Base-by-base conservation (phyloP, 2,888 invertebrate genomes). In the Hypsopygia costalis region DNA sequence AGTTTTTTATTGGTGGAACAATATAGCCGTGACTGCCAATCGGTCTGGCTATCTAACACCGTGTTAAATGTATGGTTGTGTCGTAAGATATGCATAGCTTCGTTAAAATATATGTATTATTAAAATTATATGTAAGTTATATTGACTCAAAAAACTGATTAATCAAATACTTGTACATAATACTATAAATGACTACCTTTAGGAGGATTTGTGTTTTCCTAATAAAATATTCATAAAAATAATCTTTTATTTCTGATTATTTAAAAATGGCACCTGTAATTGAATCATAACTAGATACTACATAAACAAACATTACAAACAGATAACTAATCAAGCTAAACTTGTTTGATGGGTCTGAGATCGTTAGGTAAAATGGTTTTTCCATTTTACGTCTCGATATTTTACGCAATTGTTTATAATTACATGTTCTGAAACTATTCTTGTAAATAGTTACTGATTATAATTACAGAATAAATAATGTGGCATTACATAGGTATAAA, bases 1-100 rank as follows among this genome's bases (percentile, higher is more conserved):
- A 86, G 83, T 81, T 85, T 73, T 65, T 46, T 73, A 73, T 67
- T 71, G 86, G 87, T 87, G 85, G 81, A 74, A 85, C 85, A 75
- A 70, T 85, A 59, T 55, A 61, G 74, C 68, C 72, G 59, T 49
- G 54, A 55, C 44, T 65, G 64, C 62, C 61, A 52, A 42, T 51
- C 49, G 63, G 62, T 54, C 52, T 51, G 69, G 73, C 71, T 70
- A 48, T 51, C 55, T 51, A 62, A 62, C 81, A 78, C 83, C 87
- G 82, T 83, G 83, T 85, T 87, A 81, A 86, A 82, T 83, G 76
- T 88, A 89, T 89, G 89, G 89, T 89, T 89, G 89, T 89, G 89
- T 89, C 89, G 80, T 88, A 87, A 82, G 78, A 83, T 86, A 86
- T 85, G 70, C 78, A 81, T 86, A 85, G 85, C 80, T 86, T 86